phyloP scores from a whole-genome alignment of 2,113 vertebrate species.

The Heptranchias perlo region DNA sequence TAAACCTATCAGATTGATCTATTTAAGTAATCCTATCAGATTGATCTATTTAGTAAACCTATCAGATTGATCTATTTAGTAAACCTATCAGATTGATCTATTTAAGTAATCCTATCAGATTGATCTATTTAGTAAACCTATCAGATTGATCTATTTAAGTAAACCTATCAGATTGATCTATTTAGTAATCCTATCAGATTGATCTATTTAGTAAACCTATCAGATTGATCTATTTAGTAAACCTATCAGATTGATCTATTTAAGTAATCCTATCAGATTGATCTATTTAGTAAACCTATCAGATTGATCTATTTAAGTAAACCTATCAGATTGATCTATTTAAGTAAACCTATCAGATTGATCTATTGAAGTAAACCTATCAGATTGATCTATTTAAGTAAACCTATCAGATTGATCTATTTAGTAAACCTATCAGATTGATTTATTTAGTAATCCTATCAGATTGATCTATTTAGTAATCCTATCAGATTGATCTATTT shows the following conservation, averaged over 20 bases:
- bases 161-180: background rate
- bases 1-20: background rate
- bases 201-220: background rate
- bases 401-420: background rate
- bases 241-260: background rate
- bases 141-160: background rate
- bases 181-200: background rate
- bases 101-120: background rate
- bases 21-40: background rate
- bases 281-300: background rate
- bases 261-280: background rate
- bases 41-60: background rate
- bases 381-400: background rate
- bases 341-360: background rate
- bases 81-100: background rate
- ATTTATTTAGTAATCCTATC: background rate
- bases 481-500: background rate
- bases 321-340: background rate
- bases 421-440: too few species aligned
- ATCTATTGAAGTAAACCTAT: background rate
- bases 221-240: background rate
- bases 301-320: background rate
- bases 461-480: background rate
- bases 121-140: background rate
- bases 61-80: background rate